Evolutionary conservation across 2,113 vertebrate species (phyloP).

Genomic region (Oncorhynchus clarkii): DNA sequence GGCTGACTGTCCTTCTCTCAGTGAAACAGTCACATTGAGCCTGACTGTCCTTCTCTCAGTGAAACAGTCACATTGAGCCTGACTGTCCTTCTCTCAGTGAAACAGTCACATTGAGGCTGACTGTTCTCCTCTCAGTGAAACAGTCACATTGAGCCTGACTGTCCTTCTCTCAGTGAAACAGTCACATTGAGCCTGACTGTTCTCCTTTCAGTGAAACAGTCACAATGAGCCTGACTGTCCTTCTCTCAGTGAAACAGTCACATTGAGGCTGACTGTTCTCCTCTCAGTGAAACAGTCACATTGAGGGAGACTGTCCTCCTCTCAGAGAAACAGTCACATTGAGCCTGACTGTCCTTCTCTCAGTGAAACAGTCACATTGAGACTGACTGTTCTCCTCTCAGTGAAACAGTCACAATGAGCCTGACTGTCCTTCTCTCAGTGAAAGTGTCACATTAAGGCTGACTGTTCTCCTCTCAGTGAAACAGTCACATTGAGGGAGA

Average conservation of each 20-base stretch:
- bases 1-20: constrained; percentile 11
- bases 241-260: too few species aligned
- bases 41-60: not conserved
- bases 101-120: constrained; percentile 58
- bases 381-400: not conserved
- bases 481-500: constrained; percentile 56
- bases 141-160: constrained; percentile 57
- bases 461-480: constrained; percentile 38
- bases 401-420: constrained; percentile 59
- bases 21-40: constrained; percentile 58
- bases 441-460: constrained; percentile 54
- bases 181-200: constrained; percentile 60
- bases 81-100: constrained; percentile 34
- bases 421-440: constrained; percentile 33
- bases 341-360: constrained; percentile 22
- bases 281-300: too few species aligned
- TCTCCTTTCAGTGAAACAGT: too few species aligned
- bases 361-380: constrained; percentile 56
- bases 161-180: constrained; percentile 51
- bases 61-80: constrained; percentile 59
- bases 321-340: too few species aligned
- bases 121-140: constrained; percentile 27
- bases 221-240: too few species aligned
- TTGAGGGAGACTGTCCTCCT: too few species aligned
- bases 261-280: too few species aligned